Conservation (phyloP, 2,113 vertebrate genomes). For the Jacana jacana region DNA sequence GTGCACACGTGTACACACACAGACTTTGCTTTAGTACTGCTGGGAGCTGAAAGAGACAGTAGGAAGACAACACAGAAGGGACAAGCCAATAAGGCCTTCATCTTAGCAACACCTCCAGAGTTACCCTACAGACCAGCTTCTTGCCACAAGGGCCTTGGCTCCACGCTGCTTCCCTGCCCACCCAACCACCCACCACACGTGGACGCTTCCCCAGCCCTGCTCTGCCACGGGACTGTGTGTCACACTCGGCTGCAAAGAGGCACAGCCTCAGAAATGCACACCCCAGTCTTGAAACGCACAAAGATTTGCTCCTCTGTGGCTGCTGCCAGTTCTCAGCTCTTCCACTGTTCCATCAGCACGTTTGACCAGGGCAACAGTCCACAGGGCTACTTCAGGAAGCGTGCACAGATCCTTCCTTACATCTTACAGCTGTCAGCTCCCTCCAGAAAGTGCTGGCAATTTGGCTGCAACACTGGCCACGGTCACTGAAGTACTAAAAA, state of each 20-base stretch:
- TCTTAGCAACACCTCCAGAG: background rate
- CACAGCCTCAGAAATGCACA: background rate
- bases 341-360: background rate
- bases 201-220: background rate
- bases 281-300: accelerated
- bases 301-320: background rate
- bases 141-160: background rate
- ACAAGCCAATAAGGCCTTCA: background rate
- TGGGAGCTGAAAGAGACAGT: background rate
- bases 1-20: accelerated
- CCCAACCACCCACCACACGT: too few relatives aligned
- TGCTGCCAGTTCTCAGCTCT: background rate
- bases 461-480: background rate
- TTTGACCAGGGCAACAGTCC: background rate
- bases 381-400: background rate
- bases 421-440: background rate
- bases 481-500: background rate
- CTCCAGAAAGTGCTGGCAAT: background rate
- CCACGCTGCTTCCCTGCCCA: background rate
- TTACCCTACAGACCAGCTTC: accelerated
- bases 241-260: background rate
- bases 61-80: background rate
- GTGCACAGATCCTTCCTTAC: background rate
- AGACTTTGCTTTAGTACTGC: background rate
- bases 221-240: accelerated